Conservation (phyloP, 2,797 vertebrate species). For the Chiroxiphia lanceolata region DNA sequence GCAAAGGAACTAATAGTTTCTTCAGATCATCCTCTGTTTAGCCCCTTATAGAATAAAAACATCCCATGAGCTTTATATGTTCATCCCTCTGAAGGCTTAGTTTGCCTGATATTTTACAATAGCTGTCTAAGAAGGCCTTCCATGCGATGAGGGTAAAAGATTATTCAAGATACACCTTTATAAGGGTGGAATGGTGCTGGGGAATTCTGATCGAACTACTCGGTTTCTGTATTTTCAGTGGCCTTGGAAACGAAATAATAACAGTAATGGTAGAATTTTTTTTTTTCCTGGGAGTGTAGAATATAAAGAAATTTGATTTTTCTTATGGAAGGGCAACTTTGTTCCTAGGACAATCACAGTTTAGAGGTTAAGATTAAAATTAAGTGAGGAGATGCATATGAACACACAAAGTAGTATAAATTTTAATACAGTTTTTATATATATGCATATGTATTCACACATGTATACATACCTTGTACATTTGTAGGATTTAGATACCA, state of each 20-base stretch:
- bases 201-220: neutral
- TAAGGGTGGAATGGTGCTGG: neutral
- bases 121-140: neutral
- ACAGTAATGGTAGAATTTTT: neutral
- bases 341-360: neutral
- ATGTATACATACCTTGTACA: neutral
- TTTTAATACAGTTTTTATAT: neutral
- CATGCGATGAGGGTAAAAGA: neutral
- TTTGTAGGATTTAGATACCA: neutral
- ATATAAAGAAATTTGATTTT: neutral
- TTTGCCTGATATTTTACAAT: neutral
- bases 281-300: neutral
- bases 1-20: neutral
- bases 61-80: neutral
- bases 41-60: neutral
- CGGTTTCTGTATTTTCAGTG: neutral
- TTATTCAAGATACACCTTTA: neutral
- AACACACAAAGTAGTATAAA: neutral
- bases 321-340: neutral
- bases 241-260: constrained; percentile 6
- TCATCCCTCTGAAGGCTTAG: neutral
- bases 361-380: neutral
- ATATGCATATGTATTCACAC: neutral
- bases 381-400: neutral
- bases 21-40: neutral